phyloP scores from a whole-genome alignment of 2,797 vertebrate genomes.

The Loris lydekkerianus region DNA sequence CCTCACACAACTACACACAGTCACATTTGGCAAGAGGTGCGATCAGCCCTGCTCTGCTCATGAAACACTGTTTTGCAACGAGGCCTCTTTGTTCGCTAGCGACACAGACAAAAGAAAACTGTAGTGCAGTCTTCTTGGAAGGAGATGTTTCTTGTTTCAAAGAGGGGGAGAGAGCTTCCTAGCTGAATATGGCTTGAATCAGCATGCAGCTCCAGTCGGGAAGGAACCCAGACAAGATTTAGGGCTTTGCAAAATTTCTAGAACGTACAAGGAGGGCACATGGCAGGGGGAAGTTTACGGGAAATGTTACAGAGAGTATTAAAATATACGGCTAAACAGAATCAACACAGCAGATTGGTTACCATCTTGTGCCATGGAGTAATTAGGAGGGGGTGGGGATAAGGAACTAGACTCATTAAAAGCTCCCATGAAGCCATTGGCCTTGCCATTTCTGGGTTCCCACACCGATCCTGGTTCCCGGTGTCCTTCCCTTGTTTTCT shows the following conservation, averaged over 20 bases:
- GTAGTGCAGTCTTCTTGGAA: constrained; percentile 64
- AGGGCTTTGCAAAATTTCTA: constrained; percentile 67
- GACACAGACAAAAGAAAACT: constrained; percentile 79
- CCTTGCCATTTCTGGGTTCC: constrained; percentile 73
- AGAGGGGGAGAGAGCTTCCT: constrained; percentile 72
- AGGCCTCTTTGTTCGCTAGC: constrained; percentile 74
- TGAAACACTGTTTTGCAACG: constrained; percentile 79
- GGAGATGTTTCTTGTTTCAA: constrained; percentile 75
- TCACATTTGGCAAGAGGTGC: constrained; percentile 77
- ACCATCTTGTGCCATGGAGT: constrained; percentile 65
- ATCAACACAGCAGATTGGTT: constrained; percentile 62
- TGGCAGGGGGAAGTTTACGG: constrained; percentile 12
- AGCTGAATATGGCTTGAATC: constrained; percentile 68
- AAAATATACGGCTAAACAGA: constrained; percentile 12
- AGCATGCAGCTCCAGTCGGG: constrained; percentile 32
- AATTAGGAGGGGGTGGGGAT: constrained; percentile 51
- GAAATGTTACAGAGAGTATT: constrained; percentile 63
- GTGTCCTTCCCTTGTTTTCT: background rate
- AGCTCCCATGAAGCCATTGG: constrained; percentile 43
- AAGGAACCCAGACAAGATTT: constrained; percentile 52
- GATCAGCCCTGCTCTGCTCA: constrained; percentile 74
- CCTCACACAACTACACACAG: constrained; percentile 73
- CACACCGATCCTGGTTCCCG: constrained; percentile 41
- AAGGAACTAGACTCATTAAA: background rate
- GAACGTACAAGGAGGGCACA: constrained; percentile 32